Evolutionary conservation across 2,888 invertebrate species (phyloP).

Genomic region (Rhagonycha lutea): DNA sequence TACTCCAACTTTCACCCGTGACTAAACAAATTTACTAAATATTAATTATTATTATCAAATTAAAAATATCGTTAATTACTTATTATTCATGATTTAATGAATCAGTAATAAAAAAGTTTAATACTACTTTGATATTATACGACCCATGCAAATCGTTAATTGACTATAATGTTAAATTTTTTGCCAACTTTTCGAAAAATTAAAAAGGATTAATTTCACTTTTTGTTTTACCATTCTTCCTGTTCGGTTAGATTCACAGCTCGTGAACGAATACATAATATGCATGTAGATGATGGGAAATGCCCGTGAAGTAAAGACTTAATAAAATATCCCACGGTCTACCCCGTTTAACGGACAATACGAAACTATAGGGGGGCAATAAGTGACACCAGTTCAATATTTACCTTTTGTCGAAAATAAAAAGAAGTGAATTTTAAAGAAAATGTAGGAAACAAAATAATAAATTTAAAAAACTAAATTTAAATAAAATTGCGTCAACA

Average conservation of each 20-base stretch:
- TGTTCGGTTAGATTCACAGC: slow-evolving; percentile 39
- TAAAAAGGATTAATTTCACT: not conserved
- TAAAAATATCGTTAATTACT: too few relatives aligned
- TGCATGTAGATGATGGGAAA: slow-evolving; percentile 44
- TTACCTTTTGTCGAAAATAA: slow-evolving; percentile 12
- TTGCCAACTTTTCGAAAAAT: not conserved
- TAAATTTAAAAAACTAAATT: not conserved
- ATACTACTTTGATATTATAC: not conserved
- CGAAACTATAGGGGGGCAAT: slow-evolving; percentile 24
- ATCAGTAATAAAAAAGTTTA: too few relatives aligned
- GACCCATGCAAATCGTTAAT: not conserved
- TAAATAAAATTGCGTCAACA: not conserved
- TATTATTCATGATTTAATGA: too few relatives aligned
- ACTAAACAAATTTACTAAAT: too few relatives aligned
- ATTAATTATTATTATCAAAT: too few relatives aligned
- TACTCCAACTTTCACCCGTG: too few relatives aligned
- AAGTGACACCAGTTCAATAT: slow-evolving; percentile 30
- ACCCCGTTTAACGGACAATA: slow-evolving; percentile 47
- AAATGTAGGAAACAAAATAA: not conserved
- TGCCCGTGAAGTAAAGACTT: slow-evolving; percentile 41
- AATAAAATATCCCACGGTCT: slow-evolving; percentile 49
- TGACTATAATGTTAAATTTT: not conserved
- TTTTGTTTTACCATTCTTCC: slow-evolving; percentile 35
- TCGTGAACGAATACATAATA: slow-evolving; percentile 19
- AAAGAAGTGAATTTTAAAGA: slow-evolving; percentile 7